Conservation (phyloP, 2,888 invertebrate genomes). For the Monoplex corrugatus region DNA sequence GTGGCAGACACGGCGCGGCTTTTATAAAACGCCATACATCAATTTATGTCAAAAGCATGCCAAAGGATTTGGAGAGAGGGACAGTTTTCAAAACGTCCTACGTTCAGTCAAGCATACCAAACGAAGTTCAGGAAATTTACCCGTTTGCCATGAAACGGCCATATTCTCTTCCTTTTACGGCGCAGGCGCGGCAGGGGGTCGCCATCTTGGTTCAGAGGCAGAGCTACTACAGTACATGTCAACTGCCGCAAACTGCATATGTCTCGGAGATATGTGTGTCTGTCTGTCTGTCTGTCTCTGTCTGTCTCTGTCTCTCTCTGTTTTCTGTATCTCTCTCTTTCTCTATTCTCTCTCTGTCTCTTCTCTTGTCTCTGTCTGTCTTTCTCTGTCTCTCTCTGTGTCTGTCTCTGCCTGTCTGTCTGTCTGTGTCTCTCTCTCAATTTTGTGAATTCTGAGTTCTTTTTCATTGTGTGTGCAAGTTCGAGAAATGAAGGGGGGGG, state of each 20-base stretch:
- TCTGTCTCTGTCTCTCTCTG: not conserved
- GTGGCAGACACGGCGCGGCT: not conserved
- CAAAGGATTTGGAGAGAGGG: not conserved
- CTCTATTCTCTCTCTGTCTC: not conserved
- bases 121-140: not conserved
- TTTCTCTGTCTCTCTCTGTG: not conserved
- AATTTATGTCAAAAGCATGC: too few relatives aligned
- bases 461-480: not conserved
- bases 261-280: not conserved
- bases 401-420: not conserved
- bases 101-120: not conserved
- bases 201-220: not conserved
- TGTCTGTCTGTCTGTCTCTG: too few relatives aligned
- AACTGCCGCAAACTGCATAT: not conserved
- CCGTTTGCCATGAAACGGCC: not conserved
- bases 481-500: not conserved
- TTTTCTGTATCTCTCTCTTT: not conserved
- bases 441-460: not conserved
- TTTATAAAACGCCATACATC: too few relatives aligned
- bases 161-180: constrained; percentile 10
- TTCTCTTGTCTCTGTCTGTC: not conserved
- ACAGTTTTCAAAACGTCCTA: not conserved
- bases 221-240: not conserved
- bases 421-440: not conserved
- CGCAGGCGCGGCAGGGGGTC: constrained; percentile 3